These are phyloP conservation scores for Bufotes viridis DNA, from an alignment of 2,797 vertebrate species.

Conservation along the genomic window DNA sequence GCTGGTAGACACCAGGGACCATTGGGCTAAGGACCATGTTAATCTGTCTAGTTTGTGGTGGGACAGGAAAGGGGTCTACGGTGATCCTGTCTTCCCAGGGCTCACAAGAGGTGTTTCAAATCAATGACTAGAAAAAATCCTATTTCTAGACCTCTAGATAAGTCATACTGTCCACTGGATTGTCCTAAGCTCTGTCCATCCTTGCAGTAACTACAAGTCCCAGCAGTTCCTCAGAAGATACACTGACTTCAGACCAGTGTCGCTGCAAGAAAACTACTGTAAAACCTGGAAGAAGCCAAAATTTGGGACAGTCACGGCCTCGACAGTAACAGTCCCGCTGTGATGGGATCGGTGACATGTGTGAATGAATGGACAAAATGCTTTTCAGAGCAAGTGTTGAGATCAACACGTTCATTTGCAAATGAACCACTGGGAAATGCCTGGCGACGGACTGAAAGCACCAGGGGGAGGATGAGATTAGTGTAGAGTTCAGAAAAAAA, in stretches of 20 bases:
- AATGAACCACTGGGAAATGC: constrained; percentile 32
- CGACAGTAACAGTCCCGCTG: neutral
- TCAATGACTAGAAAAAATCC: neutral
- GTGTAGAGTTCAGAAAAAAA: neutral
- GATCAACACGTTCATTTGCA: constrained; percentile 29
- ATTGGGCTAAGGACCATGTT: no score
- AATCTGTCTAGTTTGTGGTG: no score
- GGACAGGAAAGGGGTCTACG: neutral
- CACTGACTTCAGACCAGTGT: neutral
- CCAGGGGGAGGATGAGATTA: constrained; percentile 25
- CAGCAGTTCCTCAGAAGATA: neutral
- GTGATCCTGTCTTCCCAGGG: neutral
- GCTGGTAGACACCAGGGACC: neutral
- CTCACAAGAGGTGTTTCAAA: neutral
- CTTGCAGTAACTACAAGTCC: no score
- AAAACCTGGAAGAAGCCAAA: neutral
- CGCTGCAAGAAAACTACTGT: neutral
- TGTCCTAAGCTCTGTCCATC: no score
- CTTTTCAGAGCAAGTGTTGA: neutral
- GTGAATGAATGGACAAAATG: neutral
- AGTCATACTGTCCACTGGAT: neutral
- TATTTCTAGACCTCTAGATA: neutral
- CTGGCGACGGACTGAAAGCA: neutral
- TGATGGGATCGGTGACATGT: neutral
- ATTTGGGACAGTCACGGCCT: neutral